Percentiles rank a stretch among this genome's conserved stretches.
Evolutionary conservation across 2,113 vertebrate species (phyloP).

Genomic region (Dolichallabes microphthalmus): DNA sequence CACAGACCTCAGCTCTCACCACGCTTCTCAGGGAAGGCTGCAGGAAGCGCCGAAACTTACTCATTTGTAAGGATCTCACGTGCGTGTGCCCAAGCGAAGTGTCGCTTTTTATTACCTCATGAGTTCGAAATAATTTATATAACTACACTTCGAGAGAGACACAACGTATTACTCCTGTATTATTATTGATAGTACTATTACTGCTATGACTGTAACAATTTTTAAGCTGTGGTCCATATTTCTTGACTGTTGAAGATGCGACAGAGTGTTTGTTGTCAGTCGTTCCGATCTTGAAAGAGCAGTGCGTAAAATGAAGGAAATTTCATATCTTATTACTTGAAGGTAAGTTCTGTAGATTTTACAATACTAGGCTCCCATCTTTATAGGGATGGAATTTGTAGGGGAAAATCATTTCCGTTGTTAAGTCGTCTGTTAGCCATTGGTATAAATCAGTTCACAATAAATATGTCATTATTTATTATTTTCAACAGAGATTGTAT

Average conservation of each 20-base stretch:
- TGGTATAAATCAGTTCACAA: slow-evolving; percentile 70
- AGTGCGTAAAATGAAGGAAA: slow-evolving; percentile 78
- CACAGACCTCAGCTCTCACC: slow-evolving; percentile 98
- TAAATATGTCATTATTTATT: slow-evolving; percentile 85
- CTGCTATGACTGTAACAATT: slow-evolving; percentile 78
- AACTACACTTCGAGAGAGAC: slow-evolving; percentile 80
- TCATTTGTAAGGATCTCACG: slow-evolving; percentile 87
- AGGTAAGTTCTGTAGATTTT: slow-evolving; percentile 92
- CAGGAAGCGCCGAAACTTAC: slow-evolving; percentile 99
- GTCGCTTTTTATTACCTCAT: slow-evolving; percentile 93
- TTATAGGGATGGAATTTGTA: slow-evolving; percentile 77
- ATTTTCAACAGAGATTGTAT: slow-evolving; percentile 75
- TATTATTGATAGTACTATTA: slow-evolving; percentile 79
- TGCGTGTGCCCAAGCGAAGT: slow-evolving; percentile 70
- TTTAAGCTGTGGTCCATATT: slow-evolving; percentile 73
- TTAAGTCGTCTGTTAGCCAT: slow-evolving; percentile 58
- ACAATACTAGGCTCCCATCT: slow-evolving; percentile 77
- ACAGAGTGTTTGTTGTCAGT: slow-evolving; percentile 73
- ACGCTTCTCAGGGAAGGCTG: slow-evolving; percentile 99
- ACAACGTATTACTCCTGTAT: slow-evolving; percentile 81
- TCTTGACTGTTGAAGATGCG: slow-evolving; percentile 66
- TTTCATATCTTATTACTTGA: slow-evolving; percentile 84
- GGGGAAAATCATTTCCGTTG: slow-evolving; percentile 54
- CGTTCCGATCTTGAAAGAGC: slow-evolving; percentile 82
- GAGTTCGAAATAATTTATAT: slow-evolving; percentile 78